Evolutionary conservation across 2,888 invertebrate species (phyloP).

Genomic region (Mactromeris polynyma): DNA sequence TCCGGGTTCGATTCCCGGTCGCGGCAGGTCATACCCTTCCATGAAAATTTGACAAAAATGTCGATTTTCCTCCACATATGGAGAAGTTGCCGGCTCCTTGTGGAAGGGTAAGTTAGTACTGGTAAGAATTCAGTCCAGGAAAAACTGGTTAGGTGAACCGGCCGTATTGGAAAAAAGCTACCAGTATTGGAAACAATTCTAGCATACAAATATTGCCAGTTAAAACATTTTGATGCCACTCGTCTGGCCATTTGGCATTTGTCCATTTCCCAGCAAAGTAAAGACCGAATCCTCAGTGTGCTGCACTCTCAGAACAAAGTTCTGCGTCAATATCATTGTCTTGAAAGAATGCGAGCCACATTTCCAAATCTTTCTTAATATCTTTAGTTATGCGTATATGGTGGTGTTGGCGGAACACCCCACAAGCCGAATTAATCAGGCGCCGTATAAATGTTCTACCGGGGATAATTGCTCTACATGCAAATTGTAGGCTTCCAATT

Average conservation of each 20-base stretch:
- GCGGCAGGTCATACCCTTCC: too few species aligned
- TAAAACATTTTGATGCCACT: not conserved
- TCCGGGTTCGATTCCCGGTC: too few species aligned
- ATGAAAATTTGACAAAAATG: too few species aligned
- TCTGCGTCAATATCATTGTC: not conserved
- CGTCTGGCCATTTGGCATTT: conserved; percentile 17
- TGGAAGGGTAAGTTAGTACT: too few species aligned
- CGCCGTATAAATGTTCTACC: conserved; percentile 53
- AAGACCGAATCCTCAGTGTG: not conserved
- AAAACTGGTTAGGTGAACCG: too few species aligned
- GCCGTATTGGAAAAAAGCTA: conserved; percentile 51
- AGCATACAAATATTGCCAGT: conserved; percentile 31
- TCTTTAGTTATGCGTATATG: conserved; percentile 19
- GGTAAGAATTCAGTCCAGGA: too few species aligned
- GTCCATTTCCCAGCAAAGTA: not conserved
- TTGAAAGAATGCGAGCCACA: conserved; percentile 46
- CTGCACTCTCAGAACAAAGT: not conserved
- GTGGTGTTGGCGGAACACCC: conserved; percentile 31
- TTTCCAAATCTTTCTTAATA: too few species aligned
- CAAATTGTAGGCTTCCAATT: too few species aligned
- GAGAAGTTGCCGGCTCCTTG: too few species aligned
- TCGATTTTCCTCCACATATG: too few species aligned
- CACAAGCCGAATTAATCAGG: conserved; percentile 38
- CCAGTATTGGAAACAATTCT: conserved; percentile 46
- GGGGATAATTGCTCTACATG: conserved; percentile 48